These are phyloP conservation scores for Smutsia gigantea DNA, from an alignment of 2,797 vertebrate genomes.

Conservation along the genomic window DNA sequence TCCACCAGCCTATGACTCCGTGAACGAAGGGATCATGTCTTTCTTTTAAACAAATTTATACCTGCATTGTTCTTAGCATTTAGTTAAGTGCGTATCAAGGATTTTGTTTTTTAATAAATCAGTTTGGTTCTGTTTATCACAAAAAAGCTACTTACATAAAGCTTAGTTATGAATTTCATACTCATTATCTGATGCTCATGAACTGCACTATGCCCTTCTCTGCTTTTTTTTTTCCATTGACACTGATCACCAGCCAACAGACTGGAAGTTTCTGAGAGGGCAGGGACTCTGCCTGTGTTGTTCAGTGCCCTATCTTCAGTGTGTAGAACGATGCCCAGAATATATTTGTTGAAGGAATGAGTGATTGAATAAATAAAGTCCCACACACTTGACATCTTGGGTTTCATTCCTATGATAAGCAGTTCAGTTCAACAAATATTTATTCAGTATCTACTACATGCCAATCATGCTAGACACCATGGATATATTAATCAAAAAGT, in stretches of 20 bases:
- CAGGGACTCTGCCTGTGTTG: neutral
- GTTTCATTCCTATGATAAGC: conserved; percentile 2
- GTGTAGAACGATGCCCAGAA: neutral
- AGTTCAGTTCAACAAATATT: neutral
- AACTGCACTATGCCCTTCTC: neutral
- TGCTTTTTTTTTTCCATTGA: neutral
- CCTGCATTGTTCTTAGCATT: neutral
- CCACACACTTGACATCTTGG: neutral
- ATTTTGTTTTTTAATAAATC: neutral
- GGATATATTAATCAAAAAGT: neutral
- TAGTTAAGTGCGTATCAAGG: neutral
- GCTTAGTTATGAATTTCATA: neutral
- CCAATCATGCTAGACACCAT: neutral
- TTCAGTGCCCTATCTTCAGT: neutral
- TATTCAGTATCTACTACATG: neutral
- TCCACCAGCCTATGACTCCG: neutral
- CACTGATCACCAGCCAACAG: neutral
- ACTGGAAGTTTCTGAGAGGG: neutral
- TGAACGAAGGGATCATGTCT: neutral
- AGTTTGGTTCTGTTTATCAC: neutral
- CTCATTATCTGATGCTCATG: neutral
- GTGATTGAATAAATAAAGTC: neutral
- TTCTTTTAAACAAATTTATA: neutral
- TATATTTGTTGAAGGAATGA: neutral
- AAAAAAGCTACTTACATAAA: neutral